Conservation (phyloP, 2,888 invertebrate species). For the Eledone cirrhosa region DNA sequence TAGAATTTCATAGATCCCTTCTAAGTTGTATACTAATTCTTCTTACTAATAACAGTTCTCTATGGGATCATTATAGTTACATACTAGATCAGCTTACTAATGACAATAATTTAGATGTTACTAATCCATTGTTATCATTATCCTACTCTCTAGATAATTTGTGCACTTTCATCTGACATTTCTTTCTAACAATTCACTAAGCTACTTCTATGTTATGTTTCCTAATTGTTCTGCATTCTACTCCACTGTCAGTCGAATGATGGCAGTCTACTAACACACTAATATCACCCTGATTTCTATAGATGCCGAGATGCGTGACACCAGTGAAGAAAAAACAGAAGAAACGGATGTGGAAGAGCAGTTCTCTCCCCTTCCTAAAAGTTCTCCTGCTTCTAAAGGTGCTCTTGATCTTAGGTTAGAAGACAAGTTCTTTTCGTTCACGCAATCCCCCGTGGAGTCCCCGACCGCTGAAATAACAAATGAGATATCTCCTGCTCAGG, state of each 20-base stretch:
- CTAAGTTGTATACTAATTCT: too few species aligned
- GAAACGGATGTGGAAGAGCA: conserved; percentile 62
- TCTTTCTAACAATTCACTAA: neutral
- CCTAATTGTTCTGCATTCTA: conserved; percentile 25
- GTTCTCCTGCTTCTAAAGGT: conserved; percentile 49
- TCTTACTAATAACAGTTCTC: too few species aligned
- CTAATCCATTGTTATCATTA: too few species aligned
- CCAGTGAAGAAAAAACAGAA: conserved; percentile 63
- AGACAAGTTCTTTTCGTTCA: conserved; percentile 46
- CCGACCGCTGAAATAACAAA: conserved; percentile 51
- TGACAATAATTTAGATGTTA: too few species aligned
- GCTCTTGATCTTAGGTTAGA: conserved; percentile 64
- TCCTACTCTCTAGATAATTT: too few species aligned
- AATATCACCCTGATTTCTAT: conserved; percentile 38
- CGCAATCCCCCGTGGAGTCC: conserved; percentile 53
- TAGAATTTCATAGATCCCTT: too few species aligned
- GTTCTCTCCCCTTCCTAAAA: conserved; percentile 54
- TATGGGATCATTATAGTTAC: too few species aligned
- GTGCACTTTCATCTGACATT: too few species aligned
- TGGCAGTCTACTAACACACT: conserved; percentile 33
- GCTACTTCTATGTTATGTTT: conserved; percentile 9
- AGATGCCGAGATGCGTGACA: conserved; percentile 51
- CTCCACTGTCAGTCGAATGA: conserved; percentile 12
- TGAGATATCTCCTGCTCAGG: conserved; percentile 54
- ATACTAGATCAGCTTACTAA: too few species aligned